Evolutionary conservation across 1,140 invertebrate species (phyloP).

Genomic region (Bombus confusus): DNA sequence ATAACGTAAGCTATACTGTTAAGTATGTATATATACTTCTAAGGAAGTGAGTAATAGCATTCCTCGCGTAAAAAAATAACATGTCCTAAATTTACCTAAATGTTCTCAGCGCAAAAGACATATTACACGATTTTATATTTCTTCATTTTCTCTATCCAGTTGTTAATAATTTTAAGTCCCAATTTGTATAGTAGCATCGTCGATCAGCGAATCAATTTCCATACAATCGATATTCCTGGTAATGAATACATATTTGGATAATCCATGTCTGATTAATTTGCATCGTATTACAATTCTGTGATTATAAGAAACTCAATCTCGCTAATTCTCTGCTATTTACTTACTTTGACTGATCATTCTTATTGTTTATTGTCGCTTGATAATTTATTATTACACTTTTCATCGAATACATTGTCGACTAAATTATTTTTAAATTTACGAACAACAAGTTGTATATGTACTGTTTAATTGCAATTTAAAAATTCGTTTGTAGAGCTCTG

Average conservation of each 20-base stretch:
- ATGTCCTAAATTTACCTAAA: not conserved
- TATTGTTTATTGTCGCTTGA: not conserved
- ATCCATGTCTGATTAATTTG: not conserved
- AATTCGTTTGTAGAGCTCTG: too few species aligned
- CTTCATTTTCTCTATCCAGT: not conserved
- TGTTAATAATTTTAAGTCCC: not conserved
- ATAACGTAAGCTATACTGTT: not conserved
- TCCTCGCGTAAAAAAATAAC: not conserved
- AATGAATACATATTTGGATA: slow-evolving; percentile 13
- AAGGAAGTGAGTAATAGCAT: not conserved
- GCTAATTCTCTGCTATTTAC: not conserved
- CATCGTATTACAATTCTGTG: not conserved
- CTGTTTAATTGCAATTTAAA: too few species aligned
- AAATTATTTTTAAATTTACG: too few species aligned
- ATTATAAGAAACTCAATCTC: too few species aligned
- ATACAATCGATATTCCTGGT: slow-evolving; percentile 18
- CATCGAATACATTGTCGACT: too few species aligned
- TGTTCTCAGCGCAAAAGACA: not conserved
- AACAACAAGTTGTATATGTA: too few species aligned
- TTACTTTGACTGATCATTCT: not conserved
- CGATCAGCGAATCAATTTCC: slow-evolving; percentile 4
- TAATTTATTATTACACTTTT: too few species aligned
- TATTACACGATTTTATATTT: not conserved
- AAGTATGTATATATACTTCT: not conserved
- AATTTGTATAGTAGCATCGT: not conserved